phyloP scores from a whole-genome alignment of 2,113 vertebrate genomes.

The Carettochelys insculpta region DNA sequence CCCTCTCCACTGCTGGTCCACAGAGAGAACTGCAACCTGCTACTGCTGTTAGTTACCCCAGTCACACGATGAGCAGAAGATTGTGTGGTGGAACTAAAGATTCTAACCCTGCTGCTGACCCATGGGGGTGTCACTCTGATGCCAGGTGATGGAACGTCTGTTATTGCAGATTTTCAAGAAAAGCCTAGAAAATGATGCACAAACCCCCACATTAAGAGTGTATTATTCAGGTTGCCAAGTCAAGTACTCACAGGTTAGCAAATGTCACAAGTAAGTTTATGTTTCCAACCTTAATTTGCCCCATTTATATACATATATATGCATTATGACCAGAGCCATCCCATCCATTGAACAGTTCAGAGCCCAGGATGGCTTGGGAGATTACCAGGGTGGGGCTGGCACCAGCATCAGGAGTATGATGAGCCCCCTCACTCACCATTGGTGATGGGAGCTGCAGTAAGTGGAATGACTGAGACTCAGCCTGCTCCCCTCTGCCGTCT shows the following conservation, averaged over 20 bases:
- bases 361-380: no score
- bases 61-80: neutral
- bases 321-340: no score
- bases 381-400: no score
- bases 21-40: neutral
- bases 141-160: neutral
- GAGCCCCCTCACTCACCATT: no score
- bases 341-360: no score
- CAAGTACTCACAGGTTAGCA: accelerated
- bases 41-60: neutral
- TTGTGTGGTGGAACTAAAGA: neutral
- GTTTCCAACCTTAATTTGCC: neutral
- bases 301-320: no score
- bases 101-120: neutral
- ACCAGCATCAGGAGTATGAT: no score
- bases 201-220: neutral
- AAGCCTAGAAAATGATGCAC: neutral
- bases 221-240: neutral
- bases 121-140: neutral
- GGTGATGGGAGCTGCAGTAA: no score
- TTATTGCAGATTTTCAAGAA: neutral
- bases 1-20: no score
- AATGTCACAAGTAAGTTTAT: neutral
- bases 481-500: no score
- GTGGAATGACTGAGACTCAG: no score